phyloP scores from a whole-genome alignment of 2,797 vertebrate species.

The Lophius americanus region DNA sequence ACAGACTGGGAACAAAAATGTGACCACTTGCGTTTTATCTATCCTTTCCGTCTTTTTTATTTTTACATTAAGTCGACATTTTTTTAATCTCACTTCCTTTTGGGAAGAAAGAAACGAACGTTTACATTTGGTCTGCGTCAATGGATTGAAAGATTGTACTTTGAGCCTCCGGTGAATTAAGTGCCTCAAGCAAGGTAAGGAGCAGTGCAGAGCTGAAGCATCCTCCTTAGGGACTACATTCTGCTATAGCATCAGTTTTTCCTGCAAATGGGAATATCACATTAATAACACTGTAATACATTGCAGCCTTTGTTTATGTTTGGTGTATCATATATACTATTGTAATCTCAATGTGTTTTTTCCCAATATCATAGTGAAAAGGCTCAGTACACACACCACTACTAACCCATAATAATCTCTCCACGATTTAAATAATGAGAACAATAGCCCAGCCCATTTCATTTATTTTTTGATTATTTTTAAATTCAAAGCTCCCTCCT shows the following conservation, averaged over 20 bases:
- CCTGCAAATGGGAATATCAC: neutral
- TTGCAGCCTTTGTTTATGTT: constrained; percentile 54
- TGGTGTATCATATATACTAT: constrained; percentile 31
- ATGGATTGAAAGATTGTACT: constrained; percentile 75
- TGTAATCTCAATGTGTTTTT: constrained; percentile 31
- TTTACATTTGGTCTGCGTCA: constrained; percentile 33
- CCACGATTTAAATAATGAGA: constrained; percentile 28
- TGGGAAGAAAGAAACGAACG: constrained; percentile 14
- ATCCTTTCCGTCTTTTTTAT: constrained; percentile 1
- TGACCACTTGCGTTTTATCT: constrained; percentile 56
- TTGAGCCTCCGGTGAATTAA: constrained; percentile 60
- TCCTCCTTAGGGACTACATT: constrained; percentile 10
- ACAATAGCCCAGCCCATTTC: constrained; percentile 15
- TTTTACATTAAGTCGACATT: neutral
- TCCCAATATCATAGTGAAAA: constrained; percentile 17
- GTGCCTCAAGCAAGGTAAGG: constrained; percentile 81
- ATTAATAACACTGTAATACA: neutral
- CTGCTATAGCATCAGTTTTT: neutral
- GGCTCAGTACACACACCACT: constrained; percentile 8
- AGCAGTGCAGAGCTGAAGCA: constrained; percentile 19
- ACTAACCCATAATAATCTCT: constrained; percentile 17
- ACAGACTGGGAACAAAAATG: constrained; percentile 47
- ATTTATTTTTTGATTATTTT: neutral
- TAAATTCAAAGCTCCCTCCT: neutral
- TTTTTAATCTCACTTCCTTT: neutral